Evolutionary conservation across 2,113 vertebrate genomes (phyloP), one percentile per base, ranked within the genome.

Genomic region (Oenanthe oenanthe): DNA sequence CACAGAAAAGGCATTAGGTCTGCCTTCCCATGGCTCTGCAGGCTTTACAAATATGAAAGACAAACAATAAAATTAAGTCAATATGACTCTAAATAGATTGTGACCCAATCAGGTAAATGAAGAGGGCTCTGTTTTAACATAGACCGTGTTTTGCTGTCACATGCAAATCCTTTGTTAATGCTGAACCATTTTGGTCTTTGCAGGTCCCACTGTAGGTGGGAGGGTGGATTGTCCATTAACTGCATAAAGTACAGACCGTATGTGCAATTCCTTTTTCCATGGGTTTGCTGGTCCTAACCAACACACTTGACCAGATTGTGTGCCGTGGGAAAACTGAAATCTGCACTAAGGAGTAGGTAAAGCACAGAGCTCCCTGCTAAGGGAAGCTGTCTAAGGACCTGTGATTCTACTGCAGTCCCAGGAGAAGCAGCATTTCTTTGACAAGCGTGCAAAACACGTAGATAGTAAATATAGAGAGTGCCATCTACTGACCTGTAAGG

Each of bases 391-490:
- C 51, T 70, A 43, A 58, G 85, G 72, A 75, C 85, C 29, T 91
- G 32, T 51, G 72, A 62, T 85, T 85, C 72, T 84, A 22, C 26
- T 71, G 13, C 22, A 6, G 17, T 78, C 92, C 62, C 34, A 45
- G 36, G 42, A 89, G 78, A 89, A 85, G 76, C 48, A 62, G 16
- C 26, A 5, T 36, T 89, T 87, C 31, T 90, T 76, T 66, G 53
- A 53, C 47, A 81, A 80, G 36, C 58, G 62, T 86, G 66, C n/a
- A 70, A 94, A 91, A 89, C 47, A 78, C 9, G 3, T 57, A 87
- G 47, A 81, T 94, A 95, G 82, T 96, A 95, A 97, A 97, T 96
- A 95, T 96, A 94, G 85, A 97, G 58, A 91, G 94, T 97, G 97
- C 97, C 97, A 96, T 95, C 96, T 97, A 91, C 94, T 97, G 96